Percentiles rank a stretch among this genome's conserved stretches.
Evolutionary conservation across 1,140 invertebrate genomes (phyloP).

Genomic region (Apolygus lucorum): DNA sequence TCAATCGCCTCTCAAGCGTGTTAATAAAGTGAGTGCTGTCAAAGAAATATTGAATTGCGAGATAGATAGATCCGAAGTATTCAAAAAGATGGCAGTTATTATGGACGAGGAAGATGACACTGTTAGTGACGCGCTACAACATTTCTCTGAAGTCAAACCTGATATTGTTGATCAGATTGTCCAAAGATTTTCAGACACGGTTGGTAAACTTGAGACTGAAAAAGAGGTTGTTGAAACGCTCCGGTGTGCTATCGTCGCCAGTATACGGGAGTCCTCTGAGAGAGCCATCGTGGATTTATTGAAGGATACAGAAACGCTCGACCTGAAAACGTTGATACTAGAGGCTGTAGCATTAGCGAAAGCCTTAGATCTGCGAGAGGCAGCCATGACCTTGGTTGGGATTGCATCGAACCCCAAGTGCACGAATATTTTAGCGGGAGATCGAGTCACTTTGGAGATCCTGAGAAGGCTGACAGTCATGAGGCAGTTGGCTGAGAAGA

Average conservation of each 20-base stretch:
- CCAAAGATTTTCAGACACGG: slow-evolving; percentile 46
- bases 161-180: slow-evolving; percentile 47
- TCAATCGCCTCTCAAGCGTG: slow-evolving; percentile 36
- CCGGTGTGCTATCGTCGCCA: slow-evolving; percentile 52
- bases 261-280: slow-evolving; percentile 50
- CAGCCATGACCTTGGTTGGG: slow-evolving; percentile 48
- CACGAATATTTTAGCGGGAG: slow-evolving; percentile 47
- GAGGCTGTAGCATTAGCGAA: slow-evolving; percentile 62
- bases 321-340: slow-evolving; percentile 47
- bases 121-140: slow-evolving; percentile 49
- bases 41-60: slow-evolving; percentile 48
- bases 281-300: slow-evolving; percentile 46
- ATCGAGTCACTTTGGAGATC: slow-evolving; percentile 54
- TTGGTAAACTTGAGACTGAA: slow-evolving; percentile 48
- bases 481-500: slow-evolving; percentile 57
- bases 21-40: slow-evolving; percentile 50
- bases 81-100: slow-evolving; percentile 50
- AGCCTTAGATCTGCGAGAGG: slow-evolving; percentile 55
- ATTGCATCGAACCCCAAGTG: slow-evolving; percentile 52
- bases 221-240: slow-evolving; percentile 51
- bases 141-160: slow-evolving; percentile 47
- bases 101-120: slow-evolving; percentile 49
- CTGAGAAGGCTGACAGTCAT: slow-evolving; percentile 62
- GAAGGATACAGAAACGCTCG: slow-evolving; percentile 43
- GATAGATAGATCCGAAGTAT: slow-evolving; percentile 44